These are phyloP conservation scores for Synergus laeviventris DNA, from an alignment of 2,888 invertebrate species.

Conservation along the genomic window DNA sequence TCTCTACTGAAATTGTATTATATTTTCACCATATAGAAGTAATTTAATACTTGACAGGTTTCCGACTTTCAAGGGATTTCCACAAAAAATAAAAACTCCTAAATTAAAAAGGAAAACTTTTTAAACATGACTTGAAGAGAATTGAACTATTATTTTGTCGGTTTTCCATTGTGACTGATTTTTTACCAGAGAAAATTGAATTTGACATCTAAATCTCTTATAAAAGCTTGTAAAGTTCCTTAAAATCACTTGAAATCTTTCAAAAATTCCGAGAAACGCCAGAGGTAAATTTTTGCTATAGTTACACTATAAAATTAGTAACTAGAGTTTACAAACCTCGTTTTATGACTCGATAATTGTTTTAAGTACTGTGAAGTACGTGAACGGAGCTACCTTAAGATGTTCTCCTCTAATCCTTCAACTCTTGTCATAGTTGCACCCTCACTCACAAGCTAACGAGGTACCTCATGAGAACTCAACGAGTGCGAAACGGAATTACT, in stretches of 20 bases:
- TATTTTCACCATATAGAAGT: neutral
- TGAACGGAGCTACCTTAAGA: neutral
- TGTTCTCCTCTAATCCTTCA: neutral
- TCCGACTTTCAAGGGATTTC: neutral
- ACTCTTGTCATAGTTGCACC: constrained; percentile 10
- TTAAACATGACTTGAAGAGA: neutral
- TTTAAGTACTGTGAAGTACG: neutral
- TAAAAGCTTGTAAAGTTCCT: no score
- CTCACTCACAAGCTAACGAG: constrained; percentile 6
- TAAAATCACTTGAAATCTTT: no score
- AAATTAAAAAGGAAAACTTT: neutral
- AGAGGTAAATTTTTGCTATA: no score
- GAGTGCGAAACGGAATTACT: constrained; percentile 6
- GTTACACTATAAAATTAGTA: neutral
- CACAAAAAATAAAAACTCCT: no score
- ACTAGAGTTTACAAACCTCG: neutral
- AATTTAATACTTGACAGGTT: neutral
- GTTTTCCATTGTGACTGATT: no score
- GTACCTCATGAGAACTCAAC: constrained; percentile 8
- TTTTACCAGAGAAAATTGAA: no score
- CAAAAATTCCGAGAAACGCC: no score
- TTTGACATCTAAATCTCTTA: no score
- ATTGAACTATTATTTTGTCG: neutral
- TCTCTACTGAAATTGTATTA: neutral
- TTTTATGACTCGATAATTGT: neutral